Percentiles rank a stretch among this genome's conserved stretches.
These are phyloP conservation scores for Hoplias malabaricus DNA, from an alignment of 2,113 vertebrate species.

Conservation along the genomic window DNA sequence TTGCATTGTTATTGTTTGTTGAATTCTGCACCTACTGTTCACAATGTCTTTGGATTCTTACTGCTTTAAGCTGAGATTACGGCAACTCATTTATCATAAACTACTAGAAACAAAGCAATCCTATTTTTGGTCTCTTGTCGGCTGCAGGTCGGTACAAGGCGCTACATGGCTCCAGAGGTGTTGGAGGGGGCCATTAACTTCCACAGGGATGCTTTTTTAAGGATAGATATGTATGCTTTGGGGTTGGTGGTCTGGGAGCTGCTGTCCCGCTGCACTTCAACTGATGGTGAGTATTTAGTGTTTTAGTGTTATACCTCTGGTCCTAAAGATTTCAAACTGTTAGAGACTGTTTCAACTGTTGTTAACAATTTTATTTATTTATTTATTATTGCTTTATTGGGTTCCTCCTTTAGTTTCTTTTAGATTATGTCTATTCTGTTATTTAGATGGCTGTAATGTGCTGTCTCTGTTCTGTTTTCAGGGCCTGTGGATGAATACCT, in stretches of 20 bases:
- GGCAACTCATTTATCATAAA: no score
- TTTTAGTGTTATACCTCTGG: not conserved
- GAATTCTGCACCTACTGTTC: no score
- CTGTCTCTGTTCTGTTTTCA: conserved; percentile 49
- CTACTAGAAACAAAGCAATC: not conserved
- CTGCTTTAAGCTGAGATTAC: not conserved
- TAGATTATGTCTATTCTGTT: no score
- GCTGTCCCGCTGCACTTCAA: conserved; percentile 88
- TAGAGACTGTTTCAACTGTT: not conserved
- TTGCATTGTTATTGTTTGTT: no score
- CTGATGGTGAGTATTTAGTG: conserved; percentile 80
- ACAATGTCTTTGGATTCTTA: no score
- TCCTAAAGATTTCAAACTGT: not conserved
- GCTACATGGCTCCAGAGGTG: conserved; percentile 98
- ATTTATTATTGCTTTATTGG: no score
- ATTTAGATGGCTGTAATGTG: not conserved
- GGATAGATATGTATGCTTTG: conserved; percentile 98
- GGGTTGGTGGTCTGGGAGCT: conserved; percentile 96
- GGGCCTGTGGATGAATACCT: conserved; percentile 92
- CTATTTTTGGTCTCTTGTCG: not conserved
- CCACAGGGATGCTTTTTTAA: conserved; percentile 93
- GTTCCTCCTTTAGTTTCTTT: no score
- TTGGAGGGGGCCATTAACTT: conserved; percentile 98
- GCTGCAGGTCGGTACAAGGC: conserved; percentile 90
- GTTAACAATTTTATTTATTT: no score